Evolutionary conservation across 1,140 invertebrate species (phyloP).

Genomic region (Delia radicum): DNA sequence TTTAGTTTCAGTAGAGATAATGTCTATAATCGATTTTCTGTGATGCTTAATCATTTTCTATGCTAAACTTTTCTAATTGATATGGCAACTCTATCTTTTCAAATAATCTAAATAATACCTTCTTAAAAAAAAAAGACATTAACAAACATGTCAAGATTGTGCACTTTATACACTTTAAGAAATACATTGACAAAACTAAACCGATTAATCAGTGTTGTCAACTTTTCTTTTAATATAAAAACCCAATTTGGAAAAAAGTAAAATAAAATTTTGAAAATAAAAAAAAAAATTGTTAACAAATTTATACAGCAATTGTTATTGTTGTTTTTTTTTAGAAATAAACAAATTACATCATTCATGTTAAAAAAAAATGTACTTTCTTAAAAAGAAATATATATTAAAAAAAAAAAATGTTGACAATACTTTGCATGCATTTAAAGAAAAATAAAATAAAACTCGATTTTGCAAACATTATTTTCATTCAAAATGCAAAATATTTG

Average conservation of each 20-base stretch:
- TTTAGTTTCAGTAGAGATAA: no score
- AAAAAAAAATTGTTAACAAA: background rate
- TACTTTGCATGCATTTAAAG: conserved; percentile 11
- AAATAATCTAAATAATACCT: no score
- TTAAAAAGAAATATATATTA: background rate
- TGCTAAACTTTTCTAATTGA: no score
- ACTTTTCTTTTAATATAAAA: background rate
- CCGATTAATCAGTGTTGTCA: conserved; percentile 1
- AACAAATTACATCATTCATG: conserved; percentile 9
- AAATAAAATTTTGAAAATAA: background rate
- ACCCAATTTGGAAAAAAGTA: background rate
- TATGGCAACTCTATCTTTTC: background rate
- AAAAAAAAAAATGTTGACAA: conserved; percentile 16
- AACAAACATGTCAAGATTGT: no score
- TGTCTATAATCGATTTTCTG: no score
- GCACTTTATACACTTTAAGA: background rate
- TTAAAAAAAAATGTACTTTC: no score
- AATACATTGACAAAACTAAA: background rate
- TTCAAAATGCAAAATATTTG: background rate
- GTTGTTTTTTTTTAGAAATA: background rate
- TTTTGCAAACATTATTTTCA: background rate
- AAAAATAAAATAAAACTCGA: background rate
- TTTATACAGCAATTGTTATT: no score
- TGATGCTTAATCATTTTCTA: no score
- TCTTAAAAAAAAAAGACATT: no score